These are phyloP conservation scores for Brotula barbata DNA, from an alignment of 2,797 vertebrate genomes.

Conservation along the genomic window DNA sequence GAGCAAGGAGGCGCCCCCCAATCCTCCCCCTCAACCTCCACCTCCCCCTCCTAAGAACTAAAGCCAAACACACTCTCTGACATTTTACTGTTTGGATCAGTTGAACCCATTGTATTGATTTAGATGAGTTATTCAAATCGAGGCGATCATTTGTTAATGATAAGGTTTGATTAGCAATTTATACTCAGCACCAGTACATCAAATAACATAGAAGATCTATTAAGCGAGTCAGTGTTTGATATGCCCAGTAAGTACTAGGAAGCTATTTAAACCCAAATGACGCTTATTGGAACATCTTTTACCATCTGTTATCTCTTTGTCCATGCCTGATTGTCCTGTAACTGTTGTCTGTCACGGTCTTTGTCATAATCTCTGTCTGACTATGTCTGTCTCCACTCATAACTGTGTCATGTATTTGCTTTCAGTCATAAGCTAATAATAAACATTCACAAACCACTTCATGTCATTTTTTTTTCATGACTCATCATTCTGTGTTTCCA, in stretches of 20 bases:
- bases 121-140: background rate
- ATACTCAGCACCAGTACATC: too few species aligned
- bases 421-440: constrained; percentile 59
- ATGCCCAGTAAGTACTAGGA: background rate
- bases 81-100: background rate
- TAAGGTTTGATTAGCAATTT: background rate
- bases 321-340: constrained; percentile 10
- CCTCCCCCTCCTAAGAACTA: constrained; percentile 18
- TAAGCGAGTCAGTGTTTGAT: background rate
- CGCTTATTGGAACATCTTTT: constrained; percentile 5
- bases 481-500: constrained; percentile 26
- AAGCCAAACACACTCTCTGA: constrained; percentile 8
- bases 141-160: background rate
- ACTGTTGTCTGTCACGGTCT: constrained; percentile 24
- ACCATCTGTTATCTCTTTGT: constrained; percentile 22
- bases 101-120: background rate
- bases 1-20: constrained; percentile 58
- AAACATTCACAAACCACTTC: constrained; percentile 40
- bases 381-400: constrained; percentile 18
- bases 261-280: background rate
- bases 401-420: constrained; percentile 39
- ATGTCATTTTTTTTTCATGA: constrained; percentile 47
- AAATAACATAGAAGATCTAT: too few species aligned
- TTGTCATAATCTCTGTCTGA: constrained; percentile 10
- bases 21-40: constrained; percentile 28